phyloP scores from a whole-genome alignment of 2,888 invertebrate species.

The Microplitis deprimator region DNA sequence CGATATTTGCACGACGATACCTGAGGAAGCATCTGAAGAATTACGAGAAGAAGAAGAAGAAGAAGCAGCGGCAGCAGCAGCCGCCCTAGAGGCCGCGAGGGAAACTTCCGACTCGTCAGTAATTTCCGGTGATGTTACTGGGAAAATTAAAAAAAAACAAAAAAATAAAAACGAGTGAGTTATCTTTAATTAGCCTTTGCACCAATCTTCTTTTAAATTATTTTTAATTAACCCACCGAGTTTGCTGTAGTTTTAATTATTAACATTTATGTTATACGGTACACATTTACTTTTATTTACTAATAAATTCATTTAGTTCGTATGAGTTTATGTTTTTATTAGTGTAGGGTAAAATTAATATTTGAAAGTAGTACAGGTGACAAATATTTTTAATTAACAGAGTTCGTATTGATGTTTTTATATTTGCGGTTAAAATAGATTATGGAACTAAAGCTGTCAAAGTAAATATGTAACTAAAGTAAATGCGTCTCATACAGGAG shows the following conservation, averaged over 20 bases:
- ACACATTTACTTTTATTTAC: no score
- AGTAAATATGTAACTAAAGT: neutral
- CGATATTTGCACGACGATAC: conserved; percentile 67
- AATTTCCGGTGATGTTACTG: conserved; percentile 21
- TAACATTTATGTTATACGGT: no score
- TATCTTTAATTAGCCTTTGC: conserved; percentile 13
- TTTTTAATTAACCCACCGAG: neutral
- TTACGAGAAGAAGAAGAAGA: conserved; percentile 72
- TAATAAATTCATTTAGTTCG: no score
- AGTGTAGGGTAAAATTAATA: no score
- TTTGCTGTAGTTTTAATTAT: no score
- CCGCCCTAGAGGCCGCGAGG: conserved; percentile 48
- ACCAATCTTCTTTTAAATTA: neutral
- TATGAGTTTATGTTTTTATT: no score
- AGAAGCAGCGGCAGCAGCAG: conserved; percentile 66
- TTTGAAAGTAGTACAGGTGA: neutral
- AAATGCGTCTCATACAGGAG: conserved; percentile 9
- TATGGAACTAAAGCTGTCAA: neutral
- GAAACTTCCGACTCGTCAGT: conserved; percentile 39
- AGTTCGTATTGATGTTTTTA: neutral
- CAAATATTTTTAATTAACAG: neutral
- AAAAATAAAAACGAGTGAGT: conserved; percentile 36
- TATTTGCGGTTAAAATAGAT: neutral
- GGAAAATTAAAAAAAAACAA: conserved; percentile 32
- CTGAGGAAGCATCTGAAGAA: conserved; percentile 76